Conservation (phyloP, 1,140 invertebrate genomes). For the Argopecten irradians region DNA sequence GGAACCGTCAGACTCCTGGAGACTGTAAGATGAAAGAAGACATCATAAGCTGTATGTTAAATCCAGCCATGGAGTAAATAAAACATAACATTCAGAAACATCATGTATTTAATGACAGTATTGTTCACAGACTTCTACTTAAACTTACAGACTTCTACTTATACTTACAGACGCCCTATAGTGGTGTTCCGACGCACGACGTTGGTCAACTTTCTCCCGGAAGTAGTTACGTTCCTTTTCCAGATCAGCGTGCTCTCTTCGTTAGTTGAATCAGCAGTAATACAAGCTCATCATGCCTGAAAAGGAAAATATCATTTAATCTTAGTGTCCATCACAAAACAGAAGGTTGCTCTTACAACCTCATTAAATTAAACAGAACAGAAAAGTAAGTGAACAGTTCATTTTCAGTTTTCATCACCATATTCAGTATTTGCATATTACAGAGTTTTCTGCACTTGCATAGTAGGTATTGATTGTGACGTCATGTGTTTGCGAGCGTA, state of each 20-base stretch:
- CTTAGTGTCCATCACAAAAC: not conserved
- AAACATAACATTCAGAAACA: not conserved
- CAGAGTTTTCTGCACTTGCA: too few relatives aligned
- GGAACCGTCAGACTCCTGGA: conserved; percentile 55
- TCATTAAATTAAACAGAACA: not conserved
- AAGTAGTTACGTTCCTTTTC: conserved; percentile 90
- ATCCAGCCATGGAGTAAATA: not conserved
- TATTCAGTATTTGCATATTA: too few relatives aligned
- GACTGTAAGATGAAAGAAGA: conserved; percentile 49
- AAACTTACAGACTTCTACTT: conserved; percentile 62
- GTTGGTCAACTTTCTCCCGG: conserved; percentile 62
- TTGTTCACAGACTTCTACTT: not conserved
- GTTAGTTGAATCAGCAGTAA: conserved; percentile 92
- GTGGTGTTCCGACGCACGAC: conserved; percentile 77
- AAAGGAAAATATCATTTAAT: conserved; percentile 46
- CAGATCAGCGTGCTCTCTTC: conserved; percentile 89
- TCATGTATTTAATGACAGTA: not conserved
- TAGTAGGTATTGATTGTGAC: too few relatives aligned
- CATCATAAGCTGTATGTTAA: not conserved
- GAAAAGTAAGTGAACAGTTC: not conserved
- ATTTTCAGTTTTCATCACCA: too few relatives aligned
- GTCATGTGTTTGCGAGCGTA: not conserved
- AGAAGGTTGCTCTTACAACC: not conserved
- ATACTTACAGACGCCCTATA: conserved; percentile 74
- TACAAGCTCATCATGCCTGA: conserved; percentile 91